Evolutionary conservation across 2,113 vertebrate species (phyloP).

Genomic region (Ictalurus punctatus): DNA sequence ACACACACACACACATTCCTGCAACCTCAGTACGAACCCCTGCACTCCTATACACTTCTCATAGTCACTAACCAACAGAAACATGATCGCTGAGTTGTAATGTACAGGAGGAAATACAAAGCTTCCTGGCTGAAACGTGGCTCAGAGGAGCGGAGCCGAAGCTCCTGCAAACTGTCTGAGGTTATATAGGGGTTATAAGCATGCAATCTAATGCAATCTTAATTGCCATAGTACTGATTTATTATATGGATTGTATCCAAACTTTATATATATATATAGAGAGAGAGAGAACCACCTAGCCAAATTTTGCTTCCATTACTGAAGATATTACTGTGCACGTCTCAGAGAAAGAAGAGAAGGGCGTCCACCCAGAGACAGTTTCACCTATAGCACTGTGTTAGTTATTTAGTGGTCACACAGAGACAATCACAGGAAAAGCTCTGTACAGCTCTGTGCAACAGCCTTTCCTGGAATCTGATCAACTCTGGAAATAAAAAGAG

Average conservation of each 20-base stretch:
- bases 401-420: conserved; percentile 62
- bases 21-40: not conserved
- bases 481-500: conserved; percentile 49
- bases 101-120: conserved; percentile 44
- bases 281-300: not conserved
- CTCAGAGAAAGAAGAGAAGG: not conserved
- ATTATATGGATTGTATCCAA: not conserved
- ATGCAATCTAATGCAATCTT: not conserved
- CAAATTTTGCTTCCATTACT: not conserved
- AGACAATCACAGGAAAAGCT: conserved; percentile 63
- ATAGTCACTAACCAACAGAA: conserved; percentile 46
- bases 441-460: conserved; percentile 54
- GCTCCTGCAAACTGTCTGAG: conserved; percentile 22
- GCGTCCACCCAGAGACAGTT: conserved; percentile 34
- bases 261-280: not conserved
- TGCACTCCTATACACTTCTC: conserved; percentile 1
- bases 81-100: conserved; percentile 59
- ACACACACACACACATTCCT: not conserved
- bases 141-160: conserved; percentile 2
- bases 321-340: not conserved
- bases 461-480: conserved; percentile 52
- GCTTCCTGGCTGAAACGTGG: conserved; percentile 23
- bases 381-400: conserved; percentile 12
- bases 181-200: conserved; percentile 34
- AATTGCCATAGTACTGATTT: not conserved